Percentiles rank a stretch among this genome's conserved stretches.
These are phyloP conservation scores for Piezodorus guildinii DNA, from an alignment of 1,140 invertebrate genomes.

Conservation along the genomic window DNA sequence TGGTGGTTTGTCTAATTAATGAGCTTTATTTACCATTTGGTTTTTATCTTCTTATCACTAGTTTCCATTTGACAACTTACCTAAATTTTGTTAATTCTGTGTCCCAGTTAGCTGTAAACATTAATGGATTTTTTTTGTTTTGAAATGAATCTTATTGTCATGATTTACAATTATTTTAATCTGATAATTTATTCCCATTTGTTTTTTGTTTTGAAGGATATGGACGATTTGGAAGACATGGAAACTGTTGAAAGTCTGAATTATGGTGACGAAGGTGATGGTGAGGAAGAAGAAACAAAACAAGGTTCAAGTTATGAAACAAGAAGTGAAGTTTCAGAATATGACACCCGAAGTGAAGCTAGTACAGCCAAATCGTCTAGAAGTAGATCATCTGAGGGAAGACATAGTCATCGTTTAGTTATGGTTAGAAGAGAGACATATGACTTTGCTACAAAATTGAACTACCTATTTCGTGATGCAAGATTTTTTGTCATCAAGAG, in stretches of 20 bases:
- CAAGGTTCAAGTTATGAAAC: constrained; percentile 1
- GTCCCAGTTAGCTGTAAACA: no score
- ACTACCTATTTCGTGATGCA: constrained; percentile 89
- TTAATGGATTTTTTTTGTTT: no score
- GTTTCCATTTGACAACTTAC: no score
- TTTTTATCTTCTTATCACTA: no score
- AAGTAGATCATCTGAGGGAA: constrained; percentile 52
- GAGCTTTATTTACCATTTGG: no score
- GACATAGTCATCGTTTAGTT: constrained; percentile 49
- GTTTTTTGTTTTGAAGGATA: background rate
- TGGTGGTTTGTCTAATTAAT: no score
- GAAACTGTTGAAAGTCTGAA: constrained; percentile 1
- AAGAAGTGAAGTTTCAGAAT: constrained; percentile 12
- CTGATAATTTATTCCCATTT: no score
- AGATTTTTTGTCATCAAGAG: constrained; percentile 96
- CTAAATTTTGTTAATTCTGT: no score
- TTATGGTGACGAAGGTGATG: constrained; percentile 3
- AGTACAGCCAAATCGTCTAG: constrained; percentile 47
- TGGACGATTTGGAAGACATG: constrained; percentile 11
- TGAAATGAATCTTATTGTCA: no score
- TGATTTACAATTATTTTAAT: no score
- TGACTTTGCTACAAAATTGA: constrained; percentile 79
- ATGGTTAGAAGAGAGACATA: constrained; percentile 54
- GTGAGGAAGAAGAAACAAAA: background rate
- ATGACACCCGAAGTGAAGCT: constrained; percentile 23